Percentiles rank a stretch among this genome's conserved stretches.
Conservation (phyloP, 2,888 invertebrate species). For the Agrotis clavis region DNA sequence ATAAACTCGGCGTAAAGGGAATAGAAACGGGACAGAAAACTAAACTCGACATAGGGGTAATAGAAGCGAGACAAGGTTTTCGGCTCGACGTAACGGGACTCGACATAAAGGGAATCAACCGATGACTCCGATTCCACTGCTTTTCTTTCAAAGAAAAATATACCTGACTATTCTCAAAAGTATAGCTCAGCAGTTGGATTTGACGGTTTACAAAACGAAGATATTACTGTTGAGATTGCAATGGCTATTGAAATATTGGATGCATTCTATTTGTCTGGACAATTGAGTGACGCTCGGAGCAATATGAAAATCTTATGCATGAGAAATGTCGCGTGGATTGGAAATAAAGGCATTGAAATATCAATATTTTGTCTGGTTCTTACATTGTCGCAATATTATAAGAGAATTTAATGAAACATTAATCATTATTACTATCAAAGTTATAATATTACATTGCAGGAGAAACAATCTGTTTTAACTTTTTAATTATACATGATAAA, state of each 20-base stretch:
- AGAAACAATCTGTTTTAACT: too few relatives aligned
- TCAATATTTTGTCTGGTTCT: background rate
- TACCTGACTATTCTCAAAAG: background rate
- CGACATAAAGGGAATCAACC: too few relatives aligned
- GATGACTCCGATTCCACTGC: background rate
- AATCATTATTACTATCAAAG: too few relatives aligned
- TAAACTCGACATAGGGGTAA: too few relatives aligned
- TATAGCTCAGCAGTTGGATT: background rate
- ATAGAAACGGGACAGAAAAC: too few relatives aligned
- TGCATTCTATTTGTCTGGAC: conserved; percentile 35
- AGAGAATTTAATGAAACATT: background rate
- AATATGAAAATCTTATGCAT: conserved; percentile 46
- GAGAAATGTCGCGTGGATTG: conserved; percentile 22
- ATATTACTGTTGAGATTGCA: conserved; percentile 16
- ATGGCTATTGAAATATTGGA: conserved; percentile 6
- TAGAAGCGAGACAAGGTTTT: too few relatives aligned
- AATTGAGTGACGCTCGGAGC: conserved; percentile 15
- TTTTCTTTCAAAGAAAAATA: background rate
- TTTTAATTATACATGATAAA: too few relatives aligned
- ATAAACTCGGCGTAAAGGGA: too few relatives aligned
- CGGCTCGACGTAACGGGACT: too few relatives aligned
- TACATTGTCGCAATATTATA: background rate
- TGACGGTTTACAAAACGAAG: background rate
- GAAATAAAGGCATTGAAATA: conserved; percentile 16
- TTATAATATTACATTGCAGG: too few relatives aligned